Base-by-base conservation (phyloP, 2,888 invertebrate species). In the Drosophila algonquin region DNA sequence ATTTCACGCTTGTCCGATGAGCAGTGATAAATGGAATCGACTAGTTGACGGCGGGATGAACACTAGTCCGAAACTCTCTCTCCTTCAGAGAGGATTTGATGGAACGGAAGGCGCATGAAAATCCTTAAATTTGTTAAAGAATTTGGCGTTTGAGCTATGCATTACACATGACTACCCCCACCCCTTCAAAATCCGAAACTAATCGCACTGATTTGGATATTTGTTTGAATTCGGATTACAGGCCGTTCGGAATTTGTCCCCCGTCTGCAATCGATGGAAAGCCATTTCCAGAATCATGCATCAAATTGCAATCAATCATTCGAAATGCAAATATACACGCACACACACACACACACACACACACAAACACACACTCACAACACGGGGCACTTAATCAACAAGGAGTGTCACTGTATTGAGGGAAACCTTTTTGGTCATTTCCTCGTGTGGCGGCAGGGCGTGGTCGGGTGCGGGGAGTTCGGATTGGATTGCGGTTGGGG, bases 291-390 rank as follows among this genome's bases (percentile, higher is more conserved):
- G 60, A 60, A 55, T 52, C 56, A 48, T 64, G 70, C 78, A 84
- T 86, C 73, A 86, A 78, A 85, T 61, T 65, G 65, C 70, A 86
- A 88, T 84, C 75, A 86, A 88, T 84, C 86, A 88, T 75, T 69
- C 53, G 72, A 75, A 67, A 74, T 76, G 77, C 71, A 80, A 74
- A 67, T 18, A 51, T 47, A 21, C 27, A 50, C 54, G 24, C 47
- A 35, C 57, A 74, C 61, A 61, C 55, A 50, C 35, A 32, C 18
- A 30, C 14, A 27, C 27, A 6, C 6, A 27, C 1, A 5, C 24
- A 24, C 24, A 27, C 1, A 5, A 4, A 24, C 24, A 24, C 24
- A 6, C 24, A 6, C 18, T 1, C 24, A 24, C 24, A 24, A 44
- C 16, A 35, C 14, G 21, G 10, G 27, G 48, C 47, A 46, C 70